Percentiles rank a stretch among this genome's conserved stretches.
phyloP scores from a whole-genome alignment of 2,797 vertebrate species.

The Onychomys leucogaster region DNA sequence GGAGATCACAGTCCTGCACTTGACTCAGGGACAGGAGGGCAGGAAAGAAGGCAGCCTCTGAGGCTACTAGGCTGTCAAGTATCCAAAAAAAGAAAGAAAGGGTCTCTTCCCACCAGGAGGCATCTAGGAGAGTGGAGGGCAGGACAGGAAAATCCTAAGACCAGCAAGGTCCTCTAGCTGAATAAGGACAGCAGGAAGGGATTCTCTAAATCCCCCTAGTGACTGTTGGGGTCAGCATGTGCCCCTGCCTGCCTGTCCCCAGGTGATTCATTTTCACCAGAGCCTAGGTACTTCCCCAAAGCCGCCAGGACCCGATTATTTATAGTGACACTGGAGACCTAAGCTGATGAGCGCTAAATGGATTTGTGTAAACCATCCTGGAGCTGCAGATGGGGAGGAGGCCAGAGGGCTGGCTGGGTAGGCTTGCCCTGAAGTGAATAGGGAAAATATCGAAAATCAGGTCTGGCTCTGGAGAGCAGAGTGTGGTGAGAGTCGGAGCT shows the following conservation, averaged over 20 bases:
- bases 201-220: not conserved
- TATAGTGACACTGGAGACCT: constrained; percentile 80
- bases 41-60: not conserved
- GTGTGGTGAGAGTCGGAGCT: not conserved
- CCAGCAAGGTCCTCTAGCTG: accelerated
- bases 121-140: no score
- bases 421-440: constrained; percentile 53
- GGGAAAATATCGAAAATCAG: constrained; percentile 34
- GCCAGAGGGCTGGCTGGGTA: constrained; percentile 57
- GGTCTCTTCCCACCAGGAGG: not conserved
- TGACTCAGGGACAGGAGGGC: no score
- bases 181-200: not conserved
- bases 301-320: constrained; percentile 78
- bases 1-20: not conserved
- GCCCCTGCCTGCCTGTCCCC: not conserved
- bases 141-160: not conserved
- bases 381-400: constrained; percentile 35
- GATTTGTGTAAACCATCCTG: constrained; percentile 82
- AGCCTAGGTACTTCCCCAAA: constrained; percentile 75
- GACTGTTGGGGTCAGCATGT: not conserved
- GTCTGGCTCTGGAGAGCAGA: constrained; percentile 55
- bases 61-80: accelerated
- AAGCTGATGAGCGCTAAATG: constrained; percentile 79
- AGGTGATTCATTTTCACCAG: not conserved
- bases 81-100: not conserved